Percentiles rank a stretch among this genome's conserved stretches.
Conservation (phyloP, 2,113 vertebrate species). For the Herpetotheres cachinnans region DNA sequence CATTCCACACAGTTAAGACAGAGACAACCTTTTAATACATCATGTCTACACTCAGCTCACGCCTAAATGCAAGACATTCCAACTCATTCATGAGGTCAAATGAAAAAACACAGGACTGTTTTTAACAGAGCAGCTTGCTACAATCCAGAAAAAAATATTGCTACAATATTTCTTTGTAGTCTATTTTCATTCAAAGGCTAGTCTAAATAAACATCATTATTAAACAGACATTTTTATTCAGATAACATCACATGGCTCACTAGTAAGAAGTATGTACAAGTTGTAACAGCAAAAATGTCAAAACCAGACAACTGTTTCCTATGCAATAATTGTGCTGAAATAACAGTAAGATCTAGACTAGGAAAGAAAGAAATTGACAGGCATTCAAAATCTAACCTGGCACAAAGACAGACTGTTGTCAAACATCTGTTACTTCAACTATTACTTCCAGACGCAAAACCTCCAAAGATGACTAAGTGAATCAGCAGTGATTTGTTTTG, state of each 20-base stretch:
- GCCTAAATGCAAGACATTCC: accelerated
- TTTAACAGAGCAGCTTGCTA: neutral
- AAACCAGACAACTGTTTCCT: neutral
- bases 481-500: neutral
- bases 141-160: neutral
- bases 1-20: neutral
- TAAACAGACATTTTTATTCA: neutral
- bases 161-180: neutral
- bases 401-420: neutral
- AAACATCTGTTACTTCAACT: neutral
- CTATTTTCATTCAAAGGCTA: neutral
- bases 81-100: neutral
- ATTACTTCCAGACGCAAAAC: neutral
- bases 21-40: neutral
- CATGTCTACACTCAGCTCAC: neutral
- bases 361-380: neutral
- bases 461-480: neutral
- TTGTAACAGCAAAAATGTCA: neutral
- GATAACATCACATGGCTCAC: neutral
- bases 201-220: neutral
- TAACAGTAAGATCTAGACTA: neutral
- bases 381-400: neutral
- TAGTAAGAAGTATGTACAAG: neutral
- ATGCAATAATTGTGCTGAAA: neutral
- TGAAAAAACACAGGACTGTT: neutral